Percentiles rank a stretch among this genome's conserved stretches.
These are phyloP conservation scores for Molothrus aeneus DNA, from an alignment of 2,797 vertebrate species.

Conservation along the genomic window DNA sequence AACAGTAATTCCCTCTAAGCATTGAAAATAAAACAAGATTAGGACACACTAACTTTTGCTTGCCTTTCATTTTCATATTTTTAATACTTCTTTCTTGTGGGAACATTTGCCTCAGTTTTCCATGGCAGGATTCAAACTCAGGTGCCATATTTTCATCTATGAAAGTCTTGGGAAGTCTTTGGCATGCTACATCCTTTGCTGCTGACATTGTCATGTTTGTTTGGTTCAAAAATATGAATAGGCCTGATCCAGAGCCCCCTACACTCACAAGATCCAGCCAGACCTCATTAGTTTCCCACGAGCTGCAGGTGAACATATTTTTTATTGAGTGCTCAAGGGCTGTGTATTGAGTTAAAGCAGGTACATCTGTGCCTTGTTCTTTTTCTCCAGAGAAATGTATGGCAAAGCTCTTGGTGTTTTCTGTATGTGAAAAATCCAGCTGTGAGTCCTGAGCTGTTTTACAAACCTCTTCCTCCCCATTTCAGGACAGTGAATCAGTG, in stretches of 20 bases:
- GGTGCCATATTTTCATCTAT: background rate
- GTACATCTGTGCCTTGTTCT: background rate
- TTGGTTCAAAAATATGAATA: background rate
- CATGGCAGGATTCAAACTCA: background rate
- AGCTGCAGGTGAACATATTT: background rate
- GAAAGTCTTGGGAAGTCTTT: background rate
- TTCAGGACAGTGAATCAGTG: slow-evolving; percentile 89
- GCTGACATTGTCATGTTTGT: background rate
- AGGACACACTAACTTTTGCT: background rate
- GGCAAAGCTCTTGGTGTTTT: background rate
- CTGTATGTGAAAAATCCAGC: background rate
- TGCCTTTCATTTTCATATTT: background rate
- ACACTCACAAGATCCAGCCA: background rate
- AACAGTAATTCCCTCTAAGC: background rate
- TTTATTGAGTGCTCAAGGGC: background rate
- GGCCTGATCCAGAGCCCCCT: background rate
- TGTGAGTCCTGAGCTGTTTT: background rate
- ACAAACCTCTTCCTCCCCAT: background rate
- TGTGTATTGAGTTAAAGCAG: background rate
- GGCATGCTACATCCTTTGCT: background rate
- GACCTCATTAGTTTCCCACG: background rate
- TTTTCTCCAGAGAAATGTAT: background rate
- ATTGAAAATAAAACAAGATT: background rate
- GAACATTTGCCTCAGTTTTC: background rate
- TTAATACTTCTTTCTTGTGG: background rate